Base-by-base conservation (phyloP, 2,797 vertebrate genomes). In the Mormyrus hasselquistii region DNA sequence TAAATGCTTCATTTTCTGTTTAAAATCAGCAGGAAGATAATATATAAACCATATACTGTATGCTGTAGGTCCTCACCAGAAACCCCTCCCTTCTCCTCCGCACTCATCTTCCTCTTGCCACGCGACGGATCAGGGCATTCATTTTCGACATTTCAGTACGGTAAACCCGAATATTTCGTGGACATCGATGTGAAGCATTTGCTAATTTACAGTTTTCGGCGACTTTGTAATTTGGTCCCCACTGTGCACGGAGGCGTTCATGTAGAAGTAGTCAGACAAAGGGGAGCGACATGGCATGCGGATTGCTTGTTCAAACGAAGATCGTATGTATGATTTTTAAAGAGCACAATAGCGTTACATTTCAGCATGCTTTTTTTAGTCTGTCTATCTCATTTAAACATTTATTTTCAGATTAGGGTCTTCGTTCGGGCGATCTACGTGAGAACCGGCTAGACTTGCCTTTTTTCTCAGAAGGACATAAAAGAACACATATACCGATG, bases 21-120 rank as follows among this genome's bases (percentile, higher is more conserved):
- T 38, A 50, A 79, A 73, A 76, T 52, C 1, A 38, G 65, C 49
- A 22, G 10, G 22, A 41, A 79, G 16, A 22, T 73, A 29, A 29
- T 29, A 29, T 29, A 29, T 44, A n/a, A 82, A 44, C 19, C 38
- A 79, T 79, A 16, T 12, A 52, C 5, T 34, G 9, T 29, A 52
- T 85, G 65, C 12, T 55, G 22, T 14, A n/a, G 65, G 6, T 88
- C 4, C 22, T 59, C n/a, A 49, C n/a, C 53, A 88, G 22, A 5
- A 47, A 88, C 76, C 88, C 52, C 88, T 88, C 88, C 76, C 88
- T 57, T 62, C 38, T 88, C n/a, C 50, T 79, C 52, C 76, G 52
- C 41, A 47, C 73, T n/a, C 88, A 38, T 73, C 49, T 44, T 87
- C 52, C n/a, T 57, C 88, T 57, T 25, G 52, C 12, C 88, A 47